Percentiles rank a stretch among this genome's conserved stretches.
Evolutionary conservation across 1,140 invertebrate species (phyloP).

Genomic region (Bombus terrestris): DNA sequence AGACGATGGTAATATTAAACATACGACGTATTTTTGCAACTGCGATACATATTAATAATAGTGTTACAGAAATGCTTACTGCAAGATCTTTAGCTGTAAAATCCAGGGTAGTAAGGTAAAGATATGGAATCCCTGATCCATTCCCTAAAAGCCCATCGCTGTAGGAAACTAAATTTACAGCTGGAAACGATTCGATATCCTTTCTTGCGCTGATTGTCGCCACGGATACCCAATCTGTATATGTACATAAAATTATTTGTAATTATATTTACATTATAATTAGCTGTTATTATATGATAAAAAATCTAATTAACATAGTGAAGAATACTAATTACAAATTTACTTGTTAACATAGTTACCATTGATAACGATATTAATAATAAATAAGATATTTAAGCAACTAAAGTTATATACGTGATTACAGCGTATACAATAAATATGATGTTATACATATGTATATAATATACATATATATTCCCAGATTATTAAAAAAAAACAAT

Average conservation of each 20-base stretch:
- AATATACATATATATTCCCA: background rate
- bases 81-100: constrained; percentile 88
- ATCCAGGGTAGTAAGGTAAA: constrained; percentile 90
- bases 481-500: background rate
- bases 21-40: background rate
- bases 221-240: constrained; percentile 88
- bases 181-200: constrained; percentile 87
- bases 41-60: no score
- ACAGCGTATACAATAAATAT: background rate
- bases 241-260: background rate
- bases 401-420: background rate
- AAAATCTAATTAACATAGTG: background rate
- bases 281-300: background rate
- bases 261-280: background rate
- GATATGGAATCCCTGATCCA: constrained; percentile 89
- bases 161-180: constrained; percentile 89
- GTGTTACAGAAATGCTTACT: constrained; percentile 79
- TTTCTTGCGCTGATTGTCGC: constrained; percentile 87
- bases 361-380: background rate
- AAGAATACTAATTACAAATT: background rate
- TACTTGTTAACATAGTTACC: background rate
- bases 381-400: background rate
- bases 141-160: constrained; percentile 87
- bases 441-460: background rate
- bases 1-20: background rate